These are phyloP conservation scores for Zaprionus lachaisei DNA, from an alignment of 1,140 invertebrate genomes.

Conservation along the genomic window DNA sequence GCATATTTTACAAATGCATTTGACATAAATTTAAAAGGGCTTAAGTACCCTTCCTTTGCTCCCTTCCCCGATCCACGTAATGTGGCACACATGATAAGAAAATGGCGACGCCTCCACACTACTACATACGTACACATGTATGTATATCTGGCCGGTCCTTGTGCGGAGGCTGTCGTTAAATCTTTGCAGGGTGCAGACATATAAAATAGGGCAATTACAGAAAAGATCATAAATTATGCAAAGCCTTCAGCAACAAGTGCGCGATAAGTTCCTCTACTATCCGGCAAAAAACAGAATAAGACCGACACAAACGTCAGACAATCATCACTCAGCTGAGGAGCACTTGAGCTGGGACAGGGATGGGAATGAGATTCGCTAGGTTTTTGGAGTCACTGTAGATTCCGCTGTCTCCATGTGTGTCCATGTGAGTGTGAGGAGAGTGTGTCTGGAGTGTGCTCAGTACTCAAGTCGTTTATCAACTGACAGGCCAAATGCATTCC, in stretches of 20 bases:
- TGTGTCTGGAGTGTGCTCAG: constrained; percentile 39
- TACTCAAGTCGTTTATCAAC: constrained; percentile 76
- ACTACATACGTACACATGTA: constrained; percentile 8
- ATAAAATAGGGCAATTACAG: constrained; percentile 80
- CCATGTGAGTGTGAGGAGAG: constrained; percentile 27
- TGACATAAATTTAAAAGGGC: constrained; percentile 81
- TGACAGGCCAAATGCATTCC: constrained; percentile 72
- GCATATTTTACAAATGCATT: constrained; percentile 82
- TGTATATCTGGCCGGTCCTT: background rate
- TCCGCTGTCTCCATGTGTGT: background rate
- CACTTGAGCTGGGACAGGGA: constrained; percentile 53
- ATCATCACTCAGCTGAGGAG: constrained; percentile 69
- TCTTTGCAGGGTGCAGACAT: constrained; percentile 62
- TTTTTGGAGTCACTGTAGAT: constrained; percentile 25
- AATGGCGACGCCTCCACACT: constrained; percentile 34
- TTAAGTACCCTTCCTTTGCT: constrained; percentile 51
- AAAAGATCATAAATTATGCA: constrained; percentile 80
- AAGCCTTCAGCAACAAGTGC: constrained; percentile 72
- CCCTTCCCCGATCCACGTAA: constrained; percentile 21
- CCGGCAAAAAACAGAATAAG: constrained; percentile 4
- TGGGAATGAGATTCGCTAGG: constrained; percentile 9
- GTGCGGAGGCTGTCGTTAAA: constrained; percentile 53
- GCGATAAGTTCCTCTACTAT: constrained; percentile 50
- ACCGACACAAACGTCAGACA: constrained; percentile 49
- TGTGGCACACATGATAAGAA: constrained; percentile 63